A percentile compares a stretch with the other conserved stretches of the same genome.
These are phyloP conservation scores for Ranitomeya imitator DNA, from an alignment of 2,113 vertebrate genomes.

Conservation along the genomic window DNA sequence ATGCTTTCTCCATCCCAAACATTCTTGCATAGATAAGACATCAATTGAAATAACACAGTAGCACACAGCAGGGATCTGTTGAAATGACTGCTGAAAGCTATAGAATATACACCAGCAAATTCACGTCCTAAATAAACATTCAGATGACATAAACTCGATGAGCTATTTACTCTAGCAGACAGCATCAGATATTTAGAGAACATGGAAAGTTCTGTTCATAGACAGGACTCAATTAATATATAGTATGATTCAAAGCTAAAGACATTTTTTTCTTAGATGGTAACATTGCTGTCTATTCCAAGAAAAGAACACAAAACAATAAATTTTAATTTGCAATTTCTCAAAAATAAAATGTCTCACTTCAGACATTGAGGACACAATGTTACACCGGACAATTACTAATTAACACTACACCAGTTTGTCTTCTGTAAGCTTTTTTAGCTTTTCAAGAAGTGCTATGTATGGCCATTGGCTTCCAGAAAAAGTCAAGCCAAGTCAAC, in stretches of 20 bases:
- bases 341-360: too few species aligned
- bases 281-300: background rate
- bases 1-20: conserved; percentile 24
- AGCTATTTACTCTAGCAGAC: conserved; percentile 25
- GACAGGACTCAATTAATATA: background rate
- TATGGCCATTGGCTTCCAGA: too few species aligned
- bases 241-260: background rate
- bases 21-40: conserved; percentile 51
- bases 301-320: background rate
- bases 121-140: conserved; percentile 34
- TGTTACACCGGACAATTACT: too few species aligned
- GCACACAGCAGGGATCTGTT: conserved; percentile 31
- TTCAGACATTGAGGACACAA: too few species aligned
- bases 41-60: conserved; percentile 33
- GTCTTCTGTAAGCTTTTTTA: background rate
- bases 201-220: background rate
- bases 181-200: background rate
- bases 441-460: background rate
- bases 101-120: conserved; percentile 16
- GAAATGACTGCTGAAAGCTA: conserved; percentile 34
- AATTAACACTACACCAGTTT: background rate
- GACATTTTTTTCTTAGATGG: background rate
- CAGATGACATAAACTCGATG: background rate
- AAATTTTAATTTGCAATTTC: too few species aligned
- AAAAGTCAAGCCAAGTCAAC: too few species aligned